Base-by-base conservation (phyloP, 1,140 invertebrate species). In the Andrena cerasifolii region DNA sequence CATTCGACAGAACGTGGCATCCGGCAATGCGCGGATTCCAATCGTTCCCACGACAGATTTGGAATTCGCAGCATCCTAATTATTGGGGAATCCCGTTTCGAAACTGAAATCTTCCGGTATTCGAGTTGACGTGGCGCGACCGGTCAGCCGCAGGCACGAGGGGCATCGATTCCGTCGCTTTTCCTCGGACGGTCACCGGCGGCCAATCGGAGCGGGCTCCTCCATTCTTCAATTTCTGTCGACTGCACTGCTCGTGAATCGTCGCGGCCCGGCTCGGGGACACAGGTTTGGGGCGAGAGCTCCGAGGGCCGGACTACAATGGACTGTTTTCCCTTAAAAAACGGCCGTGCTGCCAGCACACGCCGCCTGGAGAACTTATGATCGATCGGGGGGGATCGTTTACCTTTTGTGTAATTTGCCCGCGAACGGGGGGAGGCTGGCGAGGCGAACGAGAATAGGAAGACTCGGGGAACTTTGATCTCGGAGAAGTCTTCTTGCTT, bases 51-150 rank as follows among this genome's bases (percentile, higher is more conserved):
- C 26, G 49, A 21, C 24, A 59, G 54, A 33, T 40, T 16, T 33
- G 79, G 74, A 71, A 71, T 80, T 36, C n/a, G 6, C 26, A 68
- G 74, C 61, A 80, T 80, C 24, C 61, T 77, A 68, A 80, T 80
- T 65, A 80, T 67, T 31, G 51, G 16, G 54, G 45, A 33, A 28
- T 75, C 26, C 21, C 3, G 26, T n/a, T 43, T 61, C 53, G 56
- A 77, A 56, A 54, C 26, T 18, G 8, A 65, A 61, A 61, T 61
- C 59, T 43, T 18, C 5, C 43, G 62, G 62, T 43, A 65, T 56
- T 26, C 40, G 16, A 62, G 3, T 12, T 3, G 21, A 26, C 26
- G 26, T 14, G 24, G 31, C 51, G 26, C 26, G 24, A 56, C 51
- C 8, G 14, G 12, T 10, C 24, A 12, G 21, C 1, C 7, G 14